Evolutionary conservation across 2,113 vertebrate genomes (phyloP).

Genomic region (Ivindomyrus marchei): DNA sequence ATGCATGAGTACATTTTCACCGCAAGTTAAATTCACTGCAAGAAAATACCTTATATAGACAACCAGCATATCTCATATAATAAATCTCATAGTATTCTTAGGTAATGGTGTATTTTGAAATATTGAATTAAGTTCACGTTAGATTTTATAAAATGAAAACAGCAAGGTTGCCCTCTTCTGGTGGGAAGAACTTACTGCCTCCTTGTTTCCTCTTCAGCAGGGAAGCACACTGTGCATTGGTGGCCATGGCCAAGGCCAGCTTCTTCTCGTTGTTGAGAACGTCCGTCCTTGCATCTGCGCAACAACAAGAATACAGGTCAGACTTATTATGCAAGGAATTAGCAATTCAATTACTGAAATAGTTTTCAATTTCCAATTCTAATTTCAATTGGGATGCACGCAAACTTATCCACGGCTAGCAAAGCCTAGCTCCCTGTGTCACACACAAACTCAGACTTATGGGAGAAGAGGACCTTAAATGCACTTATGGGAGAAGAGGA

Average conservation of each 20-base stretch:
- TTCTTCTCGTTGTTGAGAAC: conserved; percentile 94
- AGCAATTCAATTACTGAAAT: neutral
- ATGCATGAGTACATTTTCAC: neutral
- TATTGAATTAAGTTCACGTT: neutral
- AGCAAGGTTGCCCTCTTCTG: conserved; percentile 17
- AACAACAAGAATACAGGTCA: conserved; percentile 13
- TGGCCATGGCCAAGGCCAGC: conserved; percentile 90
- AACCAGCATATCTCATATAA: neutral
- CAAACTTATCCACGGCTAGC: neutral
- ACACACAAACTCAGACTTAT: neutral
- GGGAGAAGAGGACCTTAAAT: neutral
- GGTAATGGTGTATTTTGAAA: neutral
- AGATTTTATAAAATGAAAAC: neutral
- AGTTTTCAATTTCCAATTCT: neutral
- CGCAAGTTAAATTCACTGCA: neutral
- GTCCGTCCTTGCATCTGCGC: conserved; percentile 79
- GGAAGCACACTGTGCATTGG: conserved; percentile 82
- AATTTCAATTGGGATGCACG: neutral
- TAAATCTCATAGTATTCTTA: neutral
- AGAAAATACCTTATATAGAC: neutral
- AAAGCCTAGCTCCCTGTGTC: neutral
- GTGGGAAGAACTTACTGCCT: conserved; percentile 51
- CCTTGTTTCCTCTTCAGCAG: conserved; percentile 81
- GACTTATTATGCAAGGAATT: neutral
- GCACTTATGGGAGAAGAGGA: neutral